These are phyloP conservation scores for Clupea harengus DNA, from an alignment of 2,113 vertebrate genomes.

Conservation along the genomic window DNA sequence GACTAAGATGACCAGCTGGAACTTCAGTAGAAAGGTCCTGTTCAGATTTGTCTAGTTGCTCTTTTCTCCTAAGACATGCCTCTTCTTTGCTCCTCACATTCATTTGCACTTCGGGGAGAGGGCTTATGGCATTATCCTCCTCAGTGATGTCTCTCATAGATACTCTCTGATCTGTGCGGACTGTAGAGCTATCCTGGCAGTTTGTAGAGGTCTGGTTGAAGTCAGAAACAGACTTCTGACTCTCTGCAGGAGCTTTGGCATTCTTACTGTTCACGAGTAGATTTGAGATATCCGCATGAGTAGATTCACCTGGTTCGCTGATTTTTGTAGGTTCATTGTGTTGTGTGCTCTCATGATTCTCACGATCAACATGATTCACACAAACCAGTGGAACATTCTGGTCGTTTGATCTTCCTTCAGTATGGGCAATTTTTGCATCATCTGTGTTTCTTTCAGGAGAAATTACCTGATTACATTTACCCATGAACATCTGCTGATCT, in stretches of 20 bases:
- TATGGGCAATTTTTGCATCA: neutral
- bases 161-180: neutral
- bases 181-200: neutral
- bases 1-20: neutral
- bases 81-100: neutral
- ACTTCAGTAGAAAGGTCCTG: neutral
- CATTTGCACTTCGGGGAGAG: neutral
- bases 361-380: neutral
- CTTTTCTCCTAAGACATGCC: neutral
- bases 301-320: neutral
- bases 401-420: constrained; percentile 9
- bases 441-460: neutral
- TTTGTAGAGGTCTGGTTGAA: neutral
- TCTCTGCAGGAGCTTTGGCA: neutral
- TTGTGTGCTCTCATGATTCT: neutral
- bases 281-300: neutral
- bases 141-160: neutral
- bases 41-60: neutral
- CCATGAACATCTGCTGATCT: neutral
- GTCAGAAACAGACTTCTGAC: neutral
- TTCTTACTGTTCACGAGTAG: neutral
- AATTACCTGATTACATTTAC: neutral
- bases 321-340: neutral
- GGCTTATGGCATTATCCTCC: neutral
- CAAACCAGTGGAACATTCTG: neutral